These are phyloP conservation scores for Oasisia sp. DNA, from an alignment of 2,888 invertebrate genomes.

Conservation along the genomic window DNA sequence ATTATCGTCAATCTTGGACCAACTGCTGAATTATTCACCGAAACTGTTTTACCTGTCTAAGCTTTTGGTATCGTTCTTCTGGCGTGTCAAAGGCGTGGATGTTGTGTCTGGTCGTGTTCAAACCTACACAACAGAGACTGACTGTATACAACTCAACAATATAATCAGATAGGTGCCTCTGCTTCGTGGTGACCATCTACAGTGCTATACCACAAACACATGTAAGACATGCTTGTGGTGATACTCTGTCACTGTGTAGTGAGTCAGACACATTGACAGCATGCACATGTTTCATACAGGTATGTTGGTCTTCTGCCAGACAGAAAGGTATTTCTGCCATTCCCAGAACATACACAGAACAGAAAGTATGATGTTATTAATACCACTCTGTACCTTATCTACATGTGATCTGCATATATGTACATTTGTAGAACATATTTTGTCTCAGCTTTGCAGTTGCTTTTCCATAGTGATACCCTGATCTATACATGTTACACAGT, in stretches of 20 bases:
- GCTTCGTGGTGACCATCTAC: background rate
- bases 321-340: no score
- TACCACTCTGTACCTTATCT: no score
- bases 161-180: background rate
- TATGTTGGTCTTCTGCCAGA: no score
- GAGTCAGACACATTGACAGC: background rate
- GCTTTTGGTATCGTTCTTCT: constrained; percentile 64
- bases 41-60: constrained; percentile 54
- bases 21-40: background rate
- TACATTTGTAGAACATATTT: no score
- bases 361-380: no score
- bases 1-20: background rate
- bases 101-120: constrained; percentile 18
- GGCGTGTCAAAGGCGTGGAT: constrained; percentile 73
- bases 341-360: no score
- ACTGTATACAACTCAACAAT: background rate
- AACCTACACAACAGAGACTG: constrained; percentile 18
- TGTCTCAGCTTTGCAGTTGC: no score
- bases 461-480: no score
- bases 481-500: no score
- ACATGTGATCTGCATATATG: no score
- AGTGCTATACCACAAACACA: background rate
- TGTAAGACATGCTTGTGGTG: background rate
- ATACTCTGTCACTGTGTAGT: no score
- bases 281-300: no score